Base-by-base conservation (phyloP, 2,797 vertebrate species). In the Thunnus albacares region DNA sequence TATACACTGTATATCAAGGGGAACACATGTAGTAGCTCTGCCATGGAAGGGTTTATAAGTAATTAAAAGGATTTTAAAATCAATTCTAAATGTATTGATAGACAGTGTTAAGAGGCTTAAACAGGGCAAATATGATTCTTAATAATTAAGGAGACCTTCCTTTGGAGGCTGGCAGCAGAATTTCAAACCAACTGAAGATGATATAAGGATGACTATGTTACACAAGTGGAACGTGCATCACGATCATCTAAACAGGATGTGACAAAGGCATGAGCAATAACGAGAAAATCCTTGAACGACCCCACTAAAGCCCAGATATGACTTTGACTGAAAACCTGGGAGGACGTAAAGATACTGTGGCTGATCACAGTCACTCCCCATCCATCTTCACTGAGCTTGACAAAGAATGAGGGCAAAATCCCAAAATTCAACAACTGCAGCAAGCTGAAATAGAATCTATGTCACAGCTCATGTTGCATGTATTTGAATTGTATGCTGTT, bases 221-320 rank as follows among this genome's bases (percentile, higher is more conserved):
- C 20, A 43, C 45, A 80, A 81, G 60, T 30, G 70, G 26, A 74
- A 74, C 67, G 73, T 70, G 60, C 70, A 76, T 86, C 80, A 84
- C 60, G 81, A 65, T 76, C 69, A 86, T 75, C 26, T 78, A 69
- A 88, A 87, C 81, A 73, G 65, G 69, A 76, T 80, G 65, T 87
- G 80, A 90, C 85, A 86, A 80, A 84, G 30, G 71, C 77, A 68
- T 76, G 73, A 80, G 59, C 38, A 72, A 47, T 49, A 76, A 66
- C 78, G 51, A 72, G 55, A 51, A 70, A 66, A 71, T 69, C 77
- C 79, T 75, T 63, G 24, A 76, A 84, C 83, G 79, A 80, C 75
- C 65, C 47, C 24, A 41, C 58, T 59, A 53, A 73, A 67, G 53
- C 67, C 56, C n/a, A 15, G 24, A 81, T 61, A 52, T 47, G 61